Evolutionary conservation across 1,140 invertebrate species (phyloP), one percentile per base, ranked within the genome.

Genomic region (Apis florea): DNA sequence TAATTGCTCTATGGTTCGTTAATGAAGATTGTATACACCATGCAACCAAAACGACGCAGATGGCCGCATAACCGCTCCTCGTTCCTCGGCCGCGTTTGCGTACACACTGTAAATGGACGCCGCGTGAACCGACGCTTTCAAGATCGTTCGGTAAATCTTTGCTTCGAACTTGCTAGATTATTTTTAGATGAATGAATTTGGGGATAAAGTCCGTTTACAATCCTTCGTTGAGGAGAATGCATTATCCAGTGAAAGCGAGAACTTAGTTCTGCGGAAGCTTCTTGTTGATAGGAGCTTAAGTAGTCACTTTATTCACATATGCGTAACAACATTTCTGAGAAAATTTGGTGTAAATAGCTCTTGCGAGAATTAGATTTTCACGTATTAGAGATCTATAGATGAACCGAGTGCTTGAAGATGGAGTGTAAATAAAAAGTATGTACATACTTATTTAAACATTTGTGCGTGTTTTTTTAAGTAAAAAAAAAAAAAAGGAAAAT

Each of bases 1-100:
- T 79, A 79, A 79, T 79, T 64, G 59, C 31, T 17, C 21, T 59
- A 54, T 59, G 68, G 15, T 47, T 79, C 77, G 78, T 15, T 79
- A 79, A 78, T 78, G 24, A 78, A 17, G 40, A 26, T 26, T 64
- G 13, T 40, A n/a, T 73, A 61, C n/a, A 56, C 8, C 47, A 5
- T 3, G 4, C 67, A 26, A n/a, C 19, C 13, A 24, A 61, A 15
- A 13, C 31, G 21, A 54, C 51, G n/a, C 13, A n/a, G 12, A 10
- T 61, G 4, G 15, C 15, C 66, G 2, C 24, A 11, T 2, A 24
- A 19, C n/a, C 19, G 59, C n/a, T 66, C n/a, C n/a, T 24, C 24
- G 9, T 24, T 47, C 17, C 6, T 26, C 9, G 11, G 15, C 2
- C 1, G 26, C 19, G 51, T 47, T 40, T 47, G 26, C 24, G 19